A percentile compares a stretch with the other conserved stretches of the same genome.
phyloP scores from a whole-genome alignment of 1,140 invertebrate species.

The Saccostrea echinata region DNA sequence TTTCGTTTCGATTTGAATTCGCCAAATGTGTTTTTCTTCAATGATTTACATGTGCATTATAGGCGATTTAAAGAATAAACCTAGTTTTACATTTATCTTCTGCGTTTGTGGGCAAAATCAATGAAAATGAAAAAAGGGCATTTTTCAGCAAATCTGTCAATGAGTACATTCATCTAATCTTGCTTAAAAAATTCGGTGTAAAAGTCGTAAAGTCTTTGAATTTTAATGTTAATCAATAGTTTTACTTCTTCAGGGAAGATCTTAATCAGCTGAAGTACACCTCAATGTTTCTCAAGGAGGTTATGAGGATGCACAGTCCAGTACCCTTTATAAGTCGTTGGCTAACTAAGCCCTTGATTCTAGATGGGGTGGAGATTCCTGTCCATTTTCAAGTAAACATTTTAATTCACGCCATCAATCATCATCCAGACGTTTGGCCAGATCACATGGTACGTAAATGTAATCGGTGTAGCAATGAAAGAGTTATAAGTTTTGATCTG shows the following conservation, averaged over 20 bases:
- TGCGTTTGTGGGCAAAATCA: too few relatives aligned
- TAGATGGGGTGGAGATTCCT: constrained; percentile 67
- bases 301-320: constrained; percentile 76
- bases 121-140: too few relatives aligned
- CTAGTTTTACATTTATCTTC: too few relatives aligned
- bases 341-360: constrained; percentile 84
- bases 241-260: constrained; percentile 64
- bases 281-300: constrained; percentile 77
- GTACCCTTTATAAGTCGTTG: constrained; percentile 87
- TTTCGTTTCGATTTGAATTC: too few relatives aligned
- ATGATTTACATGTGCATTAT: too few relatives aligned
- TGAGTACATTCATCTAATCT: too few relatives aligned
- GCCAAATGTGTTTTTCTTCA: too few relatives aligned
- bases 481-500: neutral
- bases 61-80: too few relatives aligned
- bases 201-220: too few relatives aligned
- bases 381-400: constrained; percentile 51
- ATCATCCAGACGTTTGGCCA: constrained; percentile 64
- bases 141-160: too few relatives aligned
- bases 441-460: constrained; percentile 53
- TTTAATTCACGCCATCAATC: constrained; percentile 61
- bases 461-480: neutral
- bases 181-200: too few relatives aligned
- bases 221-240: neutral
- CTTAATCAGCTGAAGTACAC: constrained; percentile 72